Conservation (phyloP, 1,140 invertebrate species). For the Cryptotermes secundus region DNA sequence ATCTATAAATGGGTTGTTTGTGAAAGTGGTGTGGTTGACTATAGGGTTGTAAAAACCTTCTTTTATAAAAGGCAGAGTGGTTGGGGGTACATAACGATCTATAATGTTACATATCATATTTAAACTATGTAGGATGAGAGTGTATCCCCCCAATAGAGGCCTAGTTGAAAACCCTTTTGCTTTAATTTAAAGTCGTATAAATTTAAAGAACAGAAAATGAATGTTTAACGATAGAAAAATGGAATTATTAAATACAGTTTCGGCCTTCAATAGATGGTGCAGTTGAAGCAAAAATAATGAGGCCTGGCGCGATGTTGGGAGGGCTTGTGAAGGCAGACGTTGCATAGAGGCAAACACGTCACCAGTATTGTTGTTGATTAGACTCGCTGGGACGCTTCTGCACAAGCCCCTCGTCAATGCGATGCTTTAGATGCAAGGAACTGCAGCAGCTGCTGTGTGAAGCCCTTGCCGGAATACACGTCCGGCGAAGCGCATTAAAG, state of each 20-base stretch:
- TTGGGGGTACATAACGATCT: neutral
- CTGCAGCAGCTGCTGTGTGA: neutral
- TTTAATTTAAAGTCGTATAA: neutral
- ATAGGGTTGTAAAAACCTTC: neutral
- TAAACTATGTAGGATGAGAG: neutral
- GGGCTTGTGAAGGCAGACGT: neutral
- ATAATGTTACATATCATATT: neutral
- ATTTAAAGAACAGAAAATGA: neutral
- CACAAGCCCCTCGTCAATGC: no score
- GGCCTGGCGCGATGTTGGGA: neutral
- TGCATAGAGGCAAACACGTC: neutral
- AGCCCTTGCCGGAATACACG: no score
- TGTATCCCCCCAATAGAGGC: neutral
- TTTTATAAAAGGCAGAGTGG: neutral
- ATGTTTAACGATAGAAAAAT: neutral
- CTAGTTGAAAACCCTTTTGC: neutral
- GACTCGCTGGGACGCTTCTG: neutral
- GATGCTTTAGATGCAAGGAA: no score
- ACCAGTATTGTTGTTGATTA: neutral
- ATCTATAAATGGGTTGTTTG: constrained; percentile 8
- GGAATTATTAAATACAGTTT: neutral
- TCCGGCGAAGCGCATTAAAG: no score
- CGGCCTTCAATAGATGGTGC: neutral
- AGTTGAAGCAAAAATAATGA: neutral
- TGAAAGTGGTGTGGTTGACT: neutral